Conservation (phyloP, 2,888 invertebrate species). For the Stramonita haemastoma region DNA sequence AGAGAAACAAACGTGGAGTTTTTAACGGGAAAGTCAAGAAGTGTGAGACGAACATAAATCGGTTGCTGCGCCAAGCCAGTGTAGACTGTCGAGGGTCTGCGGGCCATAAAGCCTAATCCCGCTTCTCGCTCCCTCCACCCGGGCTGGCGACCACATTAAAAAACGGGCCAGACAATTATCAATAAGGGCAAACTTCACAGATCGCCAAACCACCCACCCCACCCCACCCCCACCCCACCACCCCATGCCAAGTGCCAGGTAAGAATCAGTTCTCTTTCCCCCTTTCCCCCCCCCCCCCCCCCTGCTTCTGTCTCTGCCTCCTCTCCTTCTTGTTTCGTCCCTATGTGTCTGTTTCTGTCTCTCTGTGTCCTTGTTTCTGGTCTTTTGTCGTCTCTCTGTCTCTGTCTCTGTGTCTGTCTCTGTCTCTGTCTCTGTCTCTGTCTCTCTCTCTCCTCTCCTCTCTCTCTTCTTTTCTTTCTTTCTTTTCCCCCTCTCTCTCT, state of each 20-base stretch:
- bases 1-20: background rate
- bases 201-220: background rate
- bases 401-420: background rate
- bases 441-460: constrained; percentile 7
- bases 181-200: constrained; percentile 9
- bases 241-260: too few species aligned
- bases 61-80: background rate
- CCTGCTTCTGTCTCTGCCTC: background rate
- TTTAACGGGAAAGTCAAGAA: constrained; percentile 24
- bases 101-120: constrained; percentile 20
- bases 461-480: background rate
- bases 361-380: constrained; percentile 3
- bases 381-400: background rate
- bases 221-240: background rate
- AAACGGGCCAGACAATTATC: constrained; percentile 34
- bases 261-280: background rate
- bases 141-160: constrained; percentile 25
- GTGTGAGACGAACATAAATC: constrained; percentile 13
- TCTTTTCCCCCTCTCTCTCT: background rate
- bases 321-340: too few species aligned
- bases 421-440: background rate
- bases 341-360: background rate
- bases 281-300: background rate
- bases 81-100: background rate
- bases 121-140: background rate